Base-by-base conservation (phyloP, 2,113 vertebrate species). In the Sylvilagus bachmani region DNA sequence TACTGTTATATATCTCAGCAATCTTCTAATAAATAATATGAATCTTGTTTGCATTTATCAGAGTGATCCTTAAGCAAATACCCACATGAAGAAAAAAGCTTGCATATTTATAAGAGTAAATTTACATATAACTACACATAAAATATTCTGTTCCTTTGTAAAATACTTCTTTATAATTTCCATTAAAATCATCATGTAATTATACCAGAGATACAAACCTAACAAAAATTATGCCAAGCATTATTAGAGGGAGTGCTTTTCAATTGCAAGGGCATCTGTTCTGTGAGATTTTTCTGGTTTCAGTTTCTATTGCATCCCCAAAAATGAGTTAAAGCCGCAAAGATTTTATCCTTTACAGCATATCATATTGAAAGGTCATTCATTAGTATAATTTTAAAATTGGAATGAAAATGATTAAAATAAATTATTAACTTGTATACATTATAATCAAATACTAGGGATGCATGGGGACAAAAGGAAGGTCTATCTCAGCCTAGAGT, bases 11-110 rank as follows among this genome's bases (percentile, higher is more conserved):
- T 96, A 96, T 95, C 92, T 97, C 92, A 97, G 94, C 96, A 98
- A 97, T 97, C 94, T 98, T 98, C 91, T 97, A 97, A 97, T 98
- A 98, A 98, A 98, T 97, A 97, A 96, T 97, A 98, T 97, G 95
- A 98, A 91, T 93, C 86, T 93, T 98, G 96, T 97, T 97, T 95
- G 58, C 96, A 97, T 98, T 97, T 98, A 96, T 98, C 95, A 97
- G 86, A 96, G 95, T 96, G 94, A 97, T 97, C 95, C 55, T 96
- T 95, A 90, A 97, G 97, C 93, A 97, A 98, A 98, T 95, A 97
- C 31, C 87, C 92, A 93, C 95, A 92, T 93, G 73, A 83, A 87
- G 90, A 97, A 94, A 89, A 97, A 97, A 96, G 91, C 86, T 96
- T 98, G 97, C 92, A 96, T 98, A 97, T 97, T 98, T 97, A 96